These are phyloP conservation scores for Falcunculus frontatus DNA, from an alignment of 2,113 vertebrate species.

Conservation along the genomic window DNA sequence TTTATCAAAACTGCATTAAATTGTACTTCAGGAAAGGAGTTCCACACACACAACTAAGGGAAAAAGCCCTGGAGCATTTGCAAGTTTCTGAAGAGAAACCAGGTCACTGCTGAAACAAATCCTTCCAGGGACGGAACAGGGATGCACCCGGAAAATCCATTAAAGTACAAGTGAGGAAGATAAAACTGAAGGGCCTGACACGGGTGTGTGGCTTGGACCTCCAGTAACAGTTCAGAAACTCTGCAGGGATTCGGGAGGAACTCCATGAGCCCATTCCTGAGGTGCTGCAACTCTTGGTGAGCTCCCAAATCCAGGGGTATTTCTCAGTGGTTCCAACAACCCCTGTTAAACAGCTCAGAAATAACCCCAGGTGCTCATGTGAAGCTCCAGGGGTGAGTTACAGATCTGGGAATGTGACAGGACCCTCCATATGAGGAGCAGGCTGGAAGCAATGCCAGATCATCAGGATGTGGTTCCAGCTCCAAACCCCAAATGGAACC, in stretches of 20 bases:
- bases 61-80: not conserved
- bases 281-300: not conserved
- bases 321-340: not conserved
- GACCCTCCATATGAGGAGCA: not conserved
- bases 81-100: not conserved
- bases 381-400: not conserved
- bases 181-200: not conserved
- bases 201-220: not conserved
- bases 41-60: not conserved
- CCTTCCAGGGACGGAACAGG: not conserved
- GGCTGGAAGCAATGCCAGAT: not conserved
- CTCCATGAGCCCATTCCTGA: not conserved
- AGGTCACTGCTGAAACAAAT: not conserved
- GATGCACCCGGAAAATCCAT: not conserved
- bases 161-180: not conserved
- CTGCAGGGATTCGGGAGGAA: not conserved
- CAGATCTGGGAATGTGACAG: not conserved
- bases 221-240: not conserved
- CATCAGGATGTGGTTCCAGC: not conserved
- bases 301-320: not conserved
- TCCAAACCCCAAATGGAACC: not conserved
- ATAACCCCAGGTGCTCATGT: rapidly evolving
- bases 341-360: not conserved
- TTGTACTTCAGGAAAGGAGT: not conserved
- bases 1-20: not conserved